These are phyloP conservation scores for Onychostruthus taczanowskii DNA, from an alignment of 2,113 vertebrate species.

Conservation along the genomic window DNA sequence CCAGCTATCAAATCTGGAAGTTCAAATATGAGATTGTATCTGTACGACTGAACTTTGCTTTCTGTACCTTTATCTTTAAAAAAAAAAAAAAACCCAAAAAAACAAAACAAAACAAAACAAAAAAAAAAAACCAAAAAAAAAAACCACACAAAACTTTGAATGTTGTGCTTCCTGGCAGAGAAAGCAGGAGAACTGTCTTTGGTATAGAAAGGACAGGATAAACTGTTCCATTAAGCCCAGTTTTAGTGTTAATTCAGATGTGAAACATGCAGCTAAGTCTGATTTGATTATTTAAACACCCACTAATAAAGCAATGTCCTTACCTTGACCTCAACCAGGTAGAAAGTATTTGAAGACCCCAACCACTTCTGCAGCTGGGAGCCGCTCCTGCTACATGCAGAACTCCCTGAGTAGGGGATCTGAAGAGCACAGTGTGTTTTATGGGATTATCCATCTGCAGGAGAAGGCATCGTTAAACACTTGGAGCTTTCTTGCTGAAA, in stretches of 20 bases:
- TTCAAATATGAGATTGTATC: not conserved
- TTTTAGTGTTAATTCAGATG: not conserved
- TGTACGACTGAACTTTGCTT: not conserved
- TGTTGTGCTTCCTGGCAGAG: not conserved
- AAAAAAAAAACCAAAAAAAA: not conserved
- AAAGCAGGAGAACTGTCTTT: not conserved
- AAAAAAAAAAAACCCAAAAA: not conserved
- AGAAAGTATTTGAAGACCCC: not conserved
- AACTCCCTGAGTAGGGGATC: not conserved
- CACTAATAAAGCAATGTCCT: not conserved
- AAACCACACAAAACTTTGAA: not conserved
- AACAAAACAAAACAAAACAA: not conserved
- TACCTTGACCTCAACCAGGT: not conserved
- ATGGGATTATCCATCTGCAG: not conserved
- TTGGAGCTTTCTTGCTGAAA: not conserved
- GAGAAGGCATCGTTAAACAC: rapidly evolving
- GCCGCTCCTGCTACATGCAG: not conserved
- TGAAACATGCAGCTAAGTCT: not conserved
- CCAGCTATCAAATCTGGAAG: not conserved
- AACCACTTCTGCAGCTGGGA: not conserved
- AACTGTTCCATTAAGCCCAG: not conserved
- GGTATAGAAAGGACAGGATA: not conserved
- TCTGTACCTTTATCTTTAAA: not conserved
- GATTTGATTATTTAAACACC: not conserved
- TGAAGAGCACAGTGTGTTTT: not conserved